Conservation (phyloP, 2,888 invertebrate species). For the Tortrix viridana region DNA sequence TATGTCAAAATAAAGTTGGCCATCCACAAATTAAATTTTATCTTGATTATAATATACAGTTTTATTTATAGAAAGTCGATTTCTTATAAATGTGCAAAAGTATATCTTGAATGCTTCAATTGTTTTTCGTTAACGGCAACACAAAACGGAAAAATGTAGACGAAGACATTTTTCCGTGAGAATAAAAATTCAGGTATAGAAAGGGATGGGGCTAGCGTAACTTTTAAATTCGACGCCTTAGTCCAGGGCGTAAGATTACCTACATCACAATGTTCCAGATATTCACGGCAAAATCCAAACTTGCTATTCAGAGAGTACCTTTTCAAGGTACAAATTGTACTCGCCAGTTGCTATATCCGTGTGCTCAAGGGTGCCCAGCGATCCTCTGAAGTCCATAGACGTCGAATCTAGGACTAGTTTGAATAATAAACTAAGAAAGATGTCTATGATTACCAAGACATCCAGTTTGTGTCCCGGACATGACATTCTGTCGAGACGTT, state of each 20-base stretch:
- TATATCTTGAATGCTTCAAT: too few relatives aligned
- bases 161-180: too few relatives aligned
- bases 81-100: too few relatives aligned
- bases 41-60: too few relatives aligned
- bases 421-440: background rate
- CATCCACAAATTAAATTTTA: too few relatives aligned
- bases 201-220: too few relatives aligned
- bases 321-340: background rate
- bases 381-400: background rate
- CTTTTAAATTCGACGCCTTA: too few relatives aligned
- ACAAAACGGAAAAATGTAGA: too few relatives aligned
- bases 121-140: too few relatives aligned
- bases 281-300: slow-evolving; percentile 11
- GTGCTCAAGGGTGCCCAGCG: background rate
- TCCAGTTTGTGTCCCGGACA: slow-evolving; percentile 11
- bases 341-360: background rate
- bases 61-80: too few relatives aligned
- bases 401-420: background rate
- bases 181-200: too few relatives aligned
- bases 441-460: slow-evolving; percentile 4
- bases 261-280: background rate
- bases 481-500: slow-evolving; percentile 10
- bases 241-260: background rate
- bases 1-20: too few relatives aligned
- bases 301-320: background rate